Base-by-base conservation (phyloP, 2,113 vertebrate species). In the Myocastor coypus region DNA sequence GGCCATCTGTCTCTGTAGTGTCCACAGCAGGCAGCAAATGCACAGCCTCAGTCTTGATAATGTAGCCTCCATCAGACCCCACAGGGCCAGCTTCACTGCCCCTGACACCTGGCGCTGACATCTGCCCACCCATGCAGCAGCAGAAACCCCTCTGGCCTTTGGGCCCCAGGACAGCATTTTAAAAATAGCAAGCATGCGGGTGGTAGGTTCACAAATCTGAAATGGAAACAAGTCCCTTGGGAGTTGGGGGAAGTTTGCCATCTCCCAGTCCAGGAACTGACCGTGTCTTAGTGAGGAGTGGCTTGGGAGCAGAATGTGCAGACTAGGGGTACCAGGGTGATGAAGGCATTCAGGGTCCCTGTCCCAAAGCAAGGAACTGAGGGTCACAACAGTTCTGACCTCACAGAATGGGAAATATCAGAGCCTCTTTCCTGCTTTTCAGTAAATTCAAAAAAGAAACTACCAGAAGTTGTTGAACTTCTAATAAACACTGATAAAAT, bases 111-210 rank as follows among this genome's bases (percentile, higher is more conserved):
- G 20, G 20, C 78, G 57, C 34, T 81, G 42, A 28, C 28, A 16
- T 73, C 57, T 82, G 50, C 28, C 7, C 30, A 10, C 83, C 66
- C 42, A 30, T 42, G 66, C 52, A 84, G 50, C 24, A 50, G 14
- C 26, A 20, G 66, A 13, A 10, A 17, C 61, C 22, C 22, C 57
- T 59, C 83, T 84, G 75, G 50, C 14, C 59, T 89, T 32, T 63
- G 28, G 69, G 77, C 5, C 85, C n/a, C 82, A 75, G n/a, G 64
- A 28, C 32, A 83, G 19, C 66, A 90, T 95, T 95, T 82, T n/a
- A 93, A 95, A 96, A 95, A 63, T 42, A 84, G 73, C 75, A 85
- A 57, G 83, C 64, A 95, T 90, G 83, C 30, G 82, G 73, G 80
- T 5, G 16, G 8, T 61, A 71, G 61, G 28, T 77, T 95, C 71